Percentiles rank a stretch among this genome's conserved stretches.
Conservation (phyloP, 2,888 invertebrate species). For the Meteorus cinctellus region DNA sequence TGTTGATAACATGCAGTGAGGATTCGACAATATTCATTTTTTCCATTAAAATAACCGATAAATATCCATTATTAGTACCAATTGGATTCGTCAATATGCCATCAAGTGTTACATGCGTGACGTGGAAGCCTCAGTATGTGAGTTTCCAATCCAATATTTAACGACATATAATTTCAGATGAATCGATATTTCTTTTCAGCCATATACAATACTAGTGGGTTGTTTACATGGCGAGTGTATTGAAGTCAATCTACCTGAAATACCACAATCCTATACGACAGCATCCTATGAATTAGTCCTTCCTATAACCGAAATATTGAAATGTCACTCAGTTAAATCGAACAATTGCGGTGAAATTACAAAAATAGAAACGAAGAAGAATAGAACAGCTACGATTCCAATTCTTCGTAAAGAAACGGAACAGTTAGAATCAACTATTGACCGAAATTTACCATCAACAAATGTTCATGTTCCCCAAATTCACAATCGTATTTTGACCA, state of each 20-base stretch:
- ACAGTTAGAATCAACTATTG: conserved; percentile 75
- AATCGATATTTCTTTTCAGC: conserved; percentile 58
- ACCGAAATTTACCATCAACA: conserved; percentile 75
- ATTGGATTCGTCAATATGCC: conserved; percentile 81
- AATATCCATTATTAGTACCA: conserved; percentile 76
- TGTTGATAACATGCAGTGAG: conserved; percentile 80
- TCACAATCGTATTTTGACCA: conserved; percentile 77
- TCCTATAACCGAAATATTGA: conserved; percentile 68
- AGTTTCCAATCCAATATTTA: conserved; percentile 44
- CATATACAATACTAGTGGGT: conserved; percentile 75
- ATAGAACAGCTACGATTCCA: conserved; percentile 76
- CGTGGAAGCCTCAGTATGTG: conserved; percentile 80
- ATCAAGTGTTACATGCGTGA: conserved; percentile 79
- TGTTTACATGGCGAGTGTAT: conserved; percentile 76
- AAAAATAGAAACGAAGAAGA: conserved; percentile 75
- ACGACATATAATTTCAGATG: conserved; percentile 6
- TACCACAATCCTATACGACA: conserved; percentile 69
- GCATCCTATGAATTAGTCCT: conserved; percentile 73
- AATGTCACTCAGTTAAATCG: conserved; percentile 78
- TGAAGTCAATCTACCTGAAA: conserved; percentile 74
- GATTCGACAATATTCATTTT: conserved; percentile 84
- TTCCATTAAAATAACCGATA: conserved; percentile 68
- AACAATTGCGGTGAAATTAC: conserved; percentile 77
- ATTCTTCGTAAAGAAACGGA: conserved; percentile 78
- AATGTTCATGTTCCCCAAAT: conserved; percentile 75